Evolutionary conservation across 2,888 invertebrate species (phyloP), one percentile per base, ranked within the genome.

Genomic region (Strigamia transsilvanica): DNA sequence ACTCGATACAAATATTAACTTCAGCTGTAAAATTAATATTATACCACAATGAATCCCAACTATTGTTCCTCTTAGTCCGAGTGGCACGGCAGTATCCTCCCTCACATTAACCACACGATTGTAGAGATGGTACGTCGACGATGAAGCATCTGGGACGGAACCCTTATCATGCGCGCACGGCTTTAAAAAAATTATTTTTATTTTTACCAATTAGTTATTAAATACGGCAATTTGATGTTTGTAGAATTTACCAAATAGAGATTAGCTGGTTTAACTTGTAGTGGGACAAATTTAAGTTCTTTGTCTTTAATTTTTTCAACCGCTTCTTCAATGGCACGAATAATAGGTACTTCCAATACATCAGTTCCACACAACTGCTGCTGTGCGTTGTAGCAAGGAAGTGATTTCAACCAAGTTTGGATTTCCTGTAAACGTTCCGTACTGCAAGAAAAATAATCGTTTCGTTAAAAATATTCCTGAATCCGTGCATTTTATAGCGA

Each of bases 51-150:
- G 84, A 82, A 89, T 88, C 84, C 91, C 95, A n/a, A 95, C 92
- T 0, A 99, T 90, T 0, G 96, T 97, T 38, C 98, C 99, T 84
- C 92, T 91, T 12, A 92, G 90, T 0, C 97, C 98, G 6, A 94
- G 88, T 0, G 97, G 97, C 18, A 95, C 94, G 0, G 93, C 91
- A 86, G 92, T 93, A 81, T 92, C 92, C 42, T 91, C 91, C 41
- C 93, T 90, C 0, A 94, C 92, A 86, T 93, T 92, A 5, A 97
- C 92, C 78, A 99, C 92, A 80, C 98, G 91, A 89, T 99, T 98
- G 86, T 94, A 93, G 83, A 98, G 87, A 83, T 89, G 87, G 88
- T 91, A 94, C 81, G 90, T 90, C 0, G 92, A 91, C 10, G 89
- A 89, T 0, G 91, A 89, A 88, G 10, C 6, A 38, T 96, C 96